Percentiles rank a stretch among this genome's conserved stretches.
Conservation (phyloP, 2,797 vertebrate species). For the Alosa sapidissima region DNA sequence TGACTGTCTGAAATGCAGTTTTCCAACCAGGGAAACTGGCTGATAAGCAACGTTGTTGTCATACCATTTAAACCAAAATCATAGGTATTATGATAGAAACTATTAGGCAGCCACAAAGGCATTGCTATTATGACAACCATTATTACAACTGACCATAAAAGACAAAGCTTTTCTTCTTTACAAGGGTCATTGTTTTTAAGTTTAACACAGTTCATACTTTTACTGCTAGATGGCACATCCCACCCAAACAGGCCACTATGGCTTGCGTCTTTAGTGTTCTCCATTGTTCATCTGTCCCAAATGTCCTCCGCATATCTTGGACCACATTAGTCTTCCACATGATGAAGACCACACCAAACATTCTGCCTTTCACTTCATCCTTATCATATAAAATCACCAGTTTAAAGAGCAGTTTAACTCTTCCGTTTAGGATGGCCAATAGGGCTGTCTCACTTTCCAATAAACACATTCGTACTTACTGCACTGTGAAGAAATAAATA, state of each 20-base stretch:
- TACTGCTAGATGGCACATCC: background rate
- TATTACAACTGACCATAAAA: slow-evolving; percentile 1
- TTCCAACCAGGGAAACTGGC: background rate
- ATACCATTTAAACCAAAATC: slow-evolving; percentile 17
- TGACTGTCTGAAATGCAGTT: slow-evolving; percentile 1
- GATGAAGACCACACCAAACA: background rate
- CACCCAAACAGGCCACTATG: background rate
- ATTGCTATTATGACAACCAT: background rate
- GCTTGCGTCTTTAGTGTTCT: background rate
- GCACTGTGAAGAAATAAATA: slow-evolving; percentile 54
- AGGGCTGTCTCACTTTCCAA: slow-evolving; percentile 56
- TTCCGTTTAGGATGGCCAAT: slow-evolving; percentile 53
- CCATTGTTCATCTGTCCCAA: background rate
- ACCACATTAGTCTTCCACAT: background rate
- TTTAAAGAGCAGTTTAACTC: slow-evolving; percentile 16
- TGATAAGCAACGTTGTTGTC: background rate
- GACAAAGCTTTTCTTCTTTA: background rate
- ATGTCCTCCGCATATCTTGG: background rate
- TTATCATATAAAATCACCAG: slow-evolving; percentile 25
- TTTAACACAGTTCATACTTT: background rate
- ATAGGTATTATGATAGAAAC: slow-evolving; percentile 19
- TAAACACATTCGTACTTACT: slow-evolving; percentile 62
- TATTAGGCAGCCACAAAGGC: background rate
- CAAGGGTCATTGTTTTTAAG: background rate
- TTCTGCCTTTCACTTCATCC: background rate